These are phyloP conservation scores for Thera britannica DNA, from an alignment of 2,888 invertebrate species.

Conservation along the genomic window DNA sequence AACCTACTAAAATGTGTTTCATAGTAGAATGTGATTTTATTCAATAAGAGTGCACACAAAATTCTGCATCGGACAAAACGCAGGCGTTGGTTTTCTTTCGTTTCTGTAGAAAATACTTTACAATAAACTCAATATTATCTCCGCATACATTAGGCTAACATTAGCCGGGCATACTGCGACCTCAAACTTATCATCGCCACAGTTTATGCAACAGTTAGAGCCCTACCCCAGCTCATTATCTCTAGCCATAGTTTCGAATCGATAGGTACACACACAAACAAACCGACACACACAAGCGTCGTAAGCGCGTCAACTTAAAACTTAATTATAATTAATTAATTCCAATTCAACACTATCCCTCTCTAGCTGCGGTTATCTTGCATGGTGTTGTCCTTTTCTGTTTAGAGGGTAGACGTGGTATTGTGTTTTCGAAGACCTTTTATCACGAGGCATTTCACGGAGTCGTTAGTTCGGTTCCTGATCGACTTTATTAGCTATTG, in stretches of 20 bases:
- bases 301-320: slow-evolving; percentile 90
- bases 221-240: slow-evolving; percentile 80
- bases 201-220: slow-evolving; percentile 43
- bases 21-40: too few relatives aligned
- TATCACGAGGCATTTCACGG: slow-evolving; percentile 80
- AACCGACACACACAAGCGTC: slow-evolving; percentile 66
- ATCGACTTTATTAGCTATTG: slow-evolving; percentile 80
- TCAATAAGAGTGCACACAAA: too few relatives aligned
- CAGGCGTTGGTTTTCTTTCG: too few relatives aligned
- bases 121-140: background rate
- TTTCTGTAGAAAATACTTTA: too few relatives aligned
- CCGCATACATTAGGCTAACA: slow-evolving; percentile 37
- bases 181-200: slow-evolving; percentile 77
- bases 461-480: slow-evolving; percentile 79
- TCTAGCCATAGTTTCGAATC: slow-evolving; percentile 81
- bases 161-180: slow-evolving; percentile 57
- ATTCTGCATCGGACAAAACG: too few relatives aligned
- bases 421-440: slow-evolving; percentile 84
- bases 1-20: too few relatives aligned
- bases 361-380: slow-evolving; percentile 74
- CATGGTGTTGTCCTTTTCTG: slow-evolving; percentile 70
- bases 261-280: slow-evolving; percentile 68
- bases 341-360: slow-evolving; percentile 86
- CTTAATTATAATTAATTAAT: slow-evolving; percentile 94
- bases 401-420: slow-evolving; percentile 75